phyloP scores from a whole-genome alignment of 2,113 vertebrate genomes.

The Carollia perspicillata region DNA sequence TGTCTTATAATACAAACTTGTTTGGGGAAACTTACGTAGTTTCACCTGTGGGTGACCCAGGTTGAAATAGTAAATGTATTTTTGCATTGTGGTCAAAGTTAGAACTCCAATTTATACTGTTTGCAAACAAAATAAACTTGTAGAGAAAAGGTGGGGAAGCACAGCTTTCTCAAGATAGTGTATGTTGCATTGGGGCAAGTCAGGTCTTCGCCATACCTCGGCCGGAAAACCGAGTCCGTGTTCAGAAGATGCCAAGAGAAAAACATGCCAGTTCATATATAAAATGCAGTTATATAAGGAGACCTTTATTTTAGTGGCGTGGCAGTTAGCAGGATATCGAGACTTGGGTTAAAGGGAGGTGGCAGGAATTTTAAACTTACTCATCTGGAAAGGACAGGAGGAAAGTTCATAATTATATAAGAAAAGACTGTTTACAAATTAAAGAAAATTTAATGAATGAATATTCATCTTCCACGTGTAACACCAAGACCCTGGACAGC shows the following conservation, averaged over 20 bases:
- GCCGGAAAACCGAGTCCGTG: background rate
- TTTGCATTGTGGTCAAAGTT: background rate
- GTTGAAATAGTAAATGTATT: background rate
- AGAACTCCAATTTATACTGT: background rate
- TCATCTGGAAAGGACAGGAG: slow-evolving; percentile 3
- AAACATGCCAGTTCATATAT: background rate
- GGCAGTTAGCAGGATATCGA: slow-evolving; percentile 5
- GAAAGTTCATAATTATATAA: background rate
- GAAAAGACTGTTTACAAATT: slow-evolving; percentile 2
- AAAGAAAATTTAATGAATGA: slow-evolving; percentile 51
- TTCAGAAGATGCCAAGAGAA: background rate
- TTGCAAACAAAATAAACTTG: background rate
- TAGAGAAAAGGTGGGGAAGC: background rate
- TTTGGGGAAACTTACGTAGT: background rate
- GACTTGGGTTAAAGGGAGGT: background rate
- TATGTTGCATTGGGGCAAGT: background rate
- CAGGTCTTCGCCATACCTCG: background rate
- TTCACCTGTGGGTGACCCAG: background rate
- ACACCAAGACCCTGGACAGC: slow-evolving; percentile 30
- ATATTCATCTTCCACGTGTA: slow-evolving; percentile 9
- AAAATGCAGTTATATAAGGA: background rate
- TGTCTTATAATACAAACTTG: background rate
- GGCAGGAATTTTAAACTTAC: background rate
- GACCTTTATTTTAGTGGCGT: background rate
- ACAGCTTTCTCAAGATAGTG: background rate